Evolutionary conservation across 2,113 vertebrate species (phyloP).

Genomic region (Phaetusa simplex): DNA sequence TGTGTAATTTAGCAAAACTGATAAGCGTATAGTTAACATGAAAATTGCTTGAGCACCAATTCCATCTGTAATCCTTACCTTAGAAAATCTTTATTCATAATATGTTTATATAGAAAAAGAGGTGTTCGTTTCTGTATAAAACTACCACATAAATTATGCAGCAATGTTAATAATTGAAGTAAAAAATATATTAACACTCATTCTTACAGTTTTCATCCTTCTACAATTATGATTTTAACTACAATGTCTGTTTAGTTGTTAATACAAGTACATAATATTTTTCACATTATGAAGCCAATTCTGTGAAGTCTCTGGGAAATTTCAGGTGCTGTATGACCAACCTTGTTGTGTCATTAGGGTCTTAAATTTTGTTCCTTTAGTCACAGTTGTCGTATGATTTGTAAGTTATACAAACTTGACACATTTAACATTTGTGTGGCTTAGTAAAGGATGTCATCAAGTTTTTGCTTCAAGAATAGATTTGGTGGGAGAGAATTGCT

Average conservation of each 20-base stretch:
- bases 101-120: neutral
- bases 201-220: neutral
- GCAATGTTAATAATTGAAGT: neutral
- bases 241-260: neutral
- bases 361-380: conserved; percentile 17
- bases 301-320: neutral
- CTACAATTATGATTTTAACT: neutral
- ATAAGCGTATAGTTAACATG: neutral
- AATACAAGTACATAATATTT: neutral
- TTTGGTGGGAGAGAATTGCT: conserved; percentile 42
- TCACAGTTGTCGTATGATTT: conserved; percentile 22
- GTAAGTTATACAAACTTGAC: conserved; percentile 12
- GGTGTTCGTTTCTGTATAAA: neutral
- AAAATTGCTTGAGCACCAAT: neutral
- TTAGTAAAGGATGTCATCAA: conserved; percentile 25
- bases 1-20: conserved; percentile 16
- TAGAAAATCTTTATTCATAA: neutral
- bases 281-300: neutral
- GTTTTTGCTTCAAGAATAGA: conserved; percentile 46
- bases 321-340: neutral
- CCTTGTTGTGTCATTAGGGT: neutral
- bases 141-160: neutral
- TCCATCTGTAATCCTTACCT: neutral
- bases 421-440: conserved; percentile 6
- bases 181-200: neutral